Percentiles rank a stretch among this genome's conserved stretches.
phyloP scores from a whole-genome alignment of 2,113 vertebrate species.

The Arizona elegans region DNA sequence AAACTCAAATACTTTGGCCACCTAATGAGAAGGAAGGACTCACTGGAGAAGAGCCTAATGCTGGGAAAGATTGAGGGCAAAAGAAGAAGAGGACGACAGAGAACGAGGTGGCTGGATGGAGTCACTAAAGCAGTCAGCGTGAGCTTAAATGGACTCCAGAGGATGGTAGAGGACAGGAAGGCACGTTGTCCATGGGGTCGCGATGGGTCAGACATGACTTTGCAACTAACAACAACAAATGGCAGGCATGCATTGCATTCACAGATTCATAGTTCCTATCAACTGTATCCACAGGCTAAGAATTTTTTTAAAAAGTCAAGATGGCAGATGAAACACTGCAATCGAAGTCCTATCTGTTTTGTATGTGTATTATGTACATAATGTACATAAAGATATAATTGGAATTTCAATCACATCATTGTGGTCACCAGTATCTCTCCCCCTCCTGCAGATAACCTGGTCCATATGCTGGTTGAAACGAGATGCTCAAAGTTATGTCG shows the following conservation, averaged over 20 bases:
- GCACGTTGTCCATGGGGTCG: no score
- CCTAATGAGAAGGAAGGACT: no score
- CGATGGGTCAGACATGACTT: no score
- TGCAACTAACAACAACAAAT: neutral
- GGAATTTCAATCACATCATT: neutral
- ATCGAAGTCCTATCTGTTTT: neutral
- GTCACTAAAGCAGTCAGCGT: no score
- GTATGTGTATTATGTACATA: neutral
- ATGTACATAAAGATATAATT: neutral
- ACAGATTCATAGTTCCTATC: neutral
- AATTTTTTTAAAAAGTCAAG: neutral
- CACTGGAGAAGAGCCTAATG: no score
- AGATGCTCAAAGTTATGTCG: neutral
- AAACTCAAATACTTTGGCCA: no score
- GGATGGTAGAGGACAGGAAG: no score
- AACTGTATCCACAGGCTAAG: neutral
- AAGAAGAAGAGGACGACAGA: no score
- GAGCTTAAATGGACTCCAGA: no score
- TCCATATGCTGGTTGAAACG: neutral
- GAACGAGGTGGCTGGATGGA: no score
- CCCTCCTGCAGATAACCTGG: neutral
- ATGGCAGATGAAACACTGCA: neutral
- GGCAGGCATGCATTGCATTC: neutral
- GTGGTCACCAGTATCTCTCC: neutral
- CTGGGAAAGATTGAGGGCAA: no score